phyloP scores from a whole-genome alignment of 2,113 vertebrate species.

The Petrocephalus zakoni region DNA sequence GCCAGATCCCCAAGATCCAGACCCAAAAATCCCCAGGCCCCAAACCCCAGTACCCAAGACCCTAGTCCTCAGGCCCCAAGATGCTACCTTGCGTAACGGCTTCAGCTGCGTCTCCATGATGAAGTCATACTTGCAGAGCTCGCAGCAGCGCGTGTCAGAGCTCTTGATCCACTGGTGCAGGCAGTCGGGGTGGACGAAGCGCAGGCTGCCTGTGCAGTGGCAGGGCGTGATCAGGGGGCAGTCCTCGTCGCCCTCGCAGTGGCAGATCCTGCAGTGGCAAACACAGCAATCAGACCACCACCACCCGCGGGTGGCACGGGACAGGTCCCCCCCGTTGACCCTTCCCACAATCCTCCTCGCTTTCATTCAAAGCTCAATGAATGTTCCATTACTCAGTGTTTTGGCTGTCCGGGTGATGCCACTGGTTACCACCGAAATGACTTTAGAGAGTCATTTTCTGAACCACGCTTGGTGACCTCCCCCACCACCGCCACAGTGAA shows the following conservation, averaged over 20 bases:
- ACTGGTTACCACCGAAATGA: not conserved
- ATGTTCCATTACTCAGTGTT: not conserved
- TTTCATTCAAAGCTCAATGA: not conserved
- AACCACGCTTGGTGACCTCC: not conserved
- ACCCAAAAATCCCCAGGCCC: too few relatives aligned
- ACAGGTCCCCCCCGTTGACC: not conserved
- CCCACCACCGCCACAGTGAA: not conserved
- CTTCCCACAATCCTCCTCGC: not conserved
- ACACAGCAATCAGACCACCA: slow-evolving; percentile 12
- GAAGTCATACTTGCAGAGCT: slow-evolving; percentile 97
- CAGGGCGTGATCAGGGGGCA: slow-evolving; percentile 89
- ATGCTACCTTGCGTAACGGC: slow-evolving; percentile 80
- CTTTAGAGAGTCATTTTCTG: not conserved
- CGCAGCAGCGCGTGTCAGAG: slow-evolving; percentile 92
- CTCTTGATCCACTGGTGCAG: slow-evolving; percentile 99
- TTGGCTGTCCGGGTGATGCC: not conserved
- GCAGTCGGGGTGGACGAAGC: slow-evolving; percentile 90
- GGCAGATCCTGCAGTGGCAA: slow-evolving; percentile 82
- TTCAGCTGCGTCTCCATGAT: slow-evolving; percentile 97
- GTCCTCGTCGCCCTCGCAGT: slow-evolving; percentile 95
- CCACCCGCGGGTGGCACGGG: not conserved
- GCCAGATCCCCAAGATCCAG: not conserved
- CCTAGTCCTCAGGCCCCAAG: not conserved
- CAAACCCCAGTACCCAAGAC: not conserved
- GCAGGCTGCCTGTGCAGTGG: slow-evolving; percentile 85